Conservation (phyloP, 2,888 invertebrate genomes). For the Criorhina ranunculi region DNA sequence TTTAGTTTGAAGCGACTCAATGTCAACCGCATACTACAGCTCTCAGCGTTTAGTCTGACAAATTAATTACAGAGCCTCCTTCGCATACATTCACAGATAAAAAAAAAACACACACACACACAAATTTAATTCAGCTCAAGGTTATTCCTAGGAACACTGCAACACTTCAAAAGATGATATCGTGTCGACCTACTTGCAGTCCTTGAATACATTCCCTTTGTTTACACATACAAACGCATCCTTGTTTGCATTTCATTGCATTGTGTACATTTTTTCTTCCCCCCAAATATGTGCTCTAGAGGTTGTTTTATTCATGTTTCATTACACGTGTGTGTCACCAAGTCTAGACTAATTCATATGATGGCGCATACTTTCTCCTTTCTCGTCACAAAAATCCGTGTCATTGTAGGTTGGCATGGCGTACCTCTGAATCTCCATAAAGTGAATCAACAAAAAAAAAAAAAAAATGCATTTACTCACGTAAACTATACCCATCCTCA, state of each 20-base stretch:
- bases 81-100: not conserved
- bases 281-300: not conserved
- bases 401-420: not conserved
- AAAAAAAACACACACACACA: not conserved
- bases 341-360: conserved; percentile 49
- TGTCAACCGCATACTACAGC: not conserved
- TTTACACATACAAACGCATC: not conserved
- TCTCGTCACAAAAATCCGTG: conserved; percentile 3
- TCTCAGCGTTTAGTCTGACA: not conserved
- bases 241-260: not conserved
- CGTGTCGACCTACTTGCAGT: conserved; percentile 62
- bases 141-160: conserved; percentile 1
- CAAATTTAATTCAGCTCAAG: not conserved
- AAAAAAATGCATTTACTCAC: conserved; percentile 6
- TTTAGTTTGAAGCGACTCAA: not conserved
- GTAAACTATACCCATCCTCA: not conserved
- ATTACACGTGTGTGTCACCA: conserved; percentile 32
- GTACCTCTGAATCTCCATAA: not conserved
- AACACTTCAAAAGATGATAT: conserved; percentile 33
- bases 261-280: not conserved
- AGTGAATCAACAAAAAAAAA: conserved; percentile 18
- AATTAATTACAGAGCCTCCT: not conserved
- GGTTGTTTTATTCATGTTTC: conserved; percentile 1
- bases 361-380: conserved; percentile 3
- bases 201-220: conserved; percentile 31